Conservation (phyloP, 2,113 vertebrate species). For the Telmatochromis brachygnathus region DNA sequence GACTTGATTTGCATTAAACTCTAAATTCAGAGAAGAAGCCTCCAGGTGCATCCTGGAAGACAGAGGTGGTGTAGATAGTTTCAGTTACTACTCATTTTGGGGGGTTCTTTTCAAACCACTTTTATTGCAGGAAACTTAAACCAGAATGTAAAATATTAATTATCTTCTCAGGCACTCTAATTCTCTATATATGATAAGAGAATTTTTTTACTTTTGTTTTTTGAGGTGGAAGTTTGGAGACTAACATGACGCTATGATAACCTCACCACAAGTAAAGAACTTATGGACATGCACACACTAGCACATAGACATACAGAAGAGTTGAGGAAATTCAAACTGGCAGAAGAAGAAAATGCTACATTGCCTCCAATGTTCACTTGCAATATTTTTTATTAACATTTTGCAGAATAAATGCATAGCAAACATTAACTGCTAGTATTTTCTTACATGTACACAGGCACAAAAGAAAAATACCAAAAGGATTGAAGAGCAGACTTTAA, state of each 20-base stretch:
- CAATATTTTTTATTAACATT: background rate
- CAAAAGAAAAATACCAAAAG: background rate
- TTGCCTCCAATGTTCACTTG: background rate
- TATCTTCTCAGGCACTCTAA: rapidly evolving
- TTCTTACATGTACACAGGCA: background rate
- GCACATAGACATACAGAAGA: background rate
- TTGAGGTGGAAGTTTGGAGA: background rate
- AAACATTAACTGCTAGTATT: background rate
- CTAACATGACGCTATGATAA: background rate
- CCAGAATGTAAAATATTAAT: background rate
- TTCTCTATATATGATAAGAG: background rate
- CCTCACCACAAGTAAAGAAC: background rate
- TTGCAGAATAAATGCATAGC: background rate
- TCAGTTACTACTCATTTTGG: background rate
- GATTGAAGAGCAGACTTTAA: background rate
- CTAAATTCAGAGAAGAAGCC: background rate
- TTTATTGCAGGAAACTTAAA: background rate
- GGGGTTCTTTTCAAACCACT: background rate
- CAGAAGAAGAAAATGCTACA: background rate
- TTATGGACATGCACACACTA: background rate
- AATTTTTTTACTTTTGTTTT: background rate
- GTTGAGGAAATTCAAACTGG: background rate
- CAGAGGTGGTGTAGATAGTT: background rate
- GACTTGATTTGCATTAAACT: background rate
- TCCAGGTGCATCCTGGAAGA: slow-evolving; percentile 28